A percentile compares a stretch with the other conserved stretches of the same genome.
These are phyloP conservation scores for Anguilla obscura DNA, from an alignment of 2,797 vertebrate species.

Conservation along the genomic window DNA sequence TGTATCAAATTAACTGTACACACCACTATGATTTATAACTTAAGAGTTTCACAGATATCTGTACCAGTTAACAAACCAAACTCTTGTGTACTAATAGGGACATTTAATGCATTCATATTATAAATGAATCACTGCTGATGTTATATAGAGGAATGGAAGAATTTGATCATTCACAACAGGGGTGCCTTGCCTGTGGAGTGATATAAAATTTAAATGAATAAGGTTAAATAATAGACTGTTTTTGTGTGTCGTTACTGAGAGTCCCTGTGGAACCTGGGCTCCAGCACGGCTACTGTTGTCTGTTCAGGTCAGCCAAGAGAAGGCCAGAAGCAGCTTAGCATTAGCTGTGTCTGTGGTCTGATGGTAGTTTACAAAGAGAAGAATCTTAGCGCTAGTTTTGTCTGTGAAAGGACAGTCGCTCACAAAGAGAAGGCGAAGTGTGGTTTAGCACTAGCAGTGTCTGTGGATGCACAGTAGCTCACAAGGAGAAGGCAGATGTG, in stretches of 20 bases:
- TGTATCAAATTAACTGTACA: background rate
- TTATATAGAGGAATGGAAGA: background rate
- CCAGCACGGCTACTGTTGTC: background rate
- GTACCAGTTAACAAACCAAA: background rate
- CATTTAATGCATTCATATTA: background rate
- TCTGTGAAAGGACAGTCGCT: background rate
- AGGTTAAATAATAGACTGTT: background rate
- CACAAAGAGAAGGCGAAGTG: background rate
- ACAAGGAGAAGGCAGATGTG: too few relatives aligned
- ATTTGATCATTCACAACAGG: background rate
- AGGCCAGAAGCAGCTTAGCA: background rate
- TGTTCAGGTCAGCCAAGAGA: background rate
- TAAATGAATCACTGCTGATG: background rate
- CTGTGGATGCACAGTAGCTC: too few relatives aligned
- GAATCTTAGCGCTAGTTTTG: background rate
- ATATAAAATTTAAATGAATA: background rate
- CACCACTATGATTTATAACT: background rate
- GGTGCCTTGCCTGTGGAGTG: background rate
- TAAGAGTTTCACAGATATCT: background rate
- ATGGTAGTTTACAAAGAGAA: background rate
- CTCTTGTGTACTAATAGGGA: background rate
- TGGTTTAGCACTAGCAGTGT: background rate
- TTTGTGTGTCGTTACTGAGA: background rate
- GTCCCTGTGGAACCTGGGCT: background rate
- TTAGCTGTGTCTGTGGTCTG: background rate